phyloP scores from a whole-genome alignment of 2,888 invertebrate species.

The Leucophenga maculata region DNA sequence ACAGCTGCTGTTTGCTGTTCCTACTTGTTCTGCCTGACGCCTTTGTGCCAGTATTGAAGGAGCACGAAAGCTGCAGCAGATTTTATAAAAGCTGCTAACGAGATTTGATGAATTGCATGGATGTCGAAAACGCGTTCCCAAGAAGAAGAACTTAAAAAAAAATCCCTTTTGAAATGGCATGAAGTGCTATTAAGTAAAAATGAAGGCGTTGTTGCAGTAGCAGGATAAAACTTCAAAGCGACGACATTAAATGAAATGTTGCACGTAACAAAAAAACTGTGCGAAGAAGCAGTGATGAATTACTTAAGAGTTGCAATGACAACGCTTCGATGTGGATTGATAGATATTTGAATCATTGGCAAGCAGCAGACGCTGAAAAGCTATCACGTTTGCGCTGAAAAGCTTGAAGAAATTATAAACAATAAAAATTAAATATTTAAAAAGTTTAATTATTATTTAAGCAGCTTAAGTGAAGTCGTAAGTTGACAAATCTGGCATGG shows the following conservation, averaged over 20 bases:
- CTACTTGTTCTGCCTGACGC: not conserved
- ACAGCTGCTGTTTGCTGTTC: too few species aligned
- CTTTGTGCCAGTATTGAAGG: not conserved
- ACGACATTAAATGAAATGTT: not conserved
- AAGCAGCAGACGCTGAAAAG: too few species aligned
- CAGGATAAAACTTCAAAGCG: not conserved
- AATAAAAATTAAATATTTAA: too few species aligned
- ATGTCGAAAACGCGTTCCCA: not conserved
- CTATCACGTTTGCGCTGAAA: too few species aligned
- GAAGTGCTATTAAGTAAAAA: not conserved
- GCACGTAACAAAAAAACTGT: not conserved
- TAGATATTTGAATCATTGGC: too few species aligned
- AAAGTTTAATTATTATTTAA: too few species aligned
- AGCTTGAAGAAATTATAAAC: too few species aligned
- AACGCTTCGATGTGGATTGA: not conserved
- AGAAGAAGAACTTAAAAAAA: not conserved
- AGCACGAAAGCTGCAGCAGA: conserved; percentile 36
- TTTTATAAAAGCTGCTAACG: conserved; percentile 64
- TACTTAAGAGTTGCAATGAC: not conserved
- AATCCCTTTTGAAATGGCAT: not conserved
- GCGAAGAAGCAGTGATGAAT: too few species aligned
- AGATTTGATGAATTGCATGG: conserved; percentile 61
- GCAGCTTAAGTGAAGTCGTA: too few species aligned
- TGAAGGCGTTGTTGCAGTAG: not conserved
- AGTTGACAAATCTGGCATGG: too few species aligned